Evolutionary conservation across 2,113 vertebrate genomes (phyloP).

Genomic region (Mastomys natalensis): DNA sequence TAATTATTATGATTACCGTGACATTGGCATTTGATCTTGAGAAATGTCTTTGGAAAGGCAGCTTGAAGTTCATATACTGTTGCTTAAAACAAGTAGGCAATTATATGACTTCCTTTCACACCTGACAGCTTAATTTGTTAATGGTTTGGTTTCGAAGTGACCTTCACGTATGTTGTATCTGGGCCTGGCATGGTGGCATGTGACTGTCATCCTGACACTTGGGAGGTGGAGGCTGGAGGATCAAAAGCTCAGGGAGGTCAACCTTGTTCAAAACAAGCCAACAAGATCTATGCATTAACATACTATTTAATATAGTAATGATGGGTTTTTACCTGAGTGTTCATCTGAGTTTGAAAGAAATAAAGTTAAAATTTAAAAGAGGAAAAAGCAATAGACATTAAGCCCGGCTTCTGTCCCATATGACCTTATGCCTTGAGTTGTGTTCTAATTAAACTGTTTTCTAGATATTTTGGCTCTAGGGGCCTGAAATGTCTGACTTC

Average conservation of each 20-base stretch:
- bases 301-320: constrained; percentile 34
- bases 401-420: background rate
- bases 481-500: constrained; percentile 9
- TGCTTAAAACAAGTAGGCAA: constrained; percentile 38
- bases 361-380: constrained; percentile 41
- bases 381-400: constrained; percentile 5
- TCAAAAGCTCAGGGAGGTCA: background rate
- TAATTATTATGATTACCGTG: background rate
- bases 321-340: background rate
- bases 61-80: background rate
- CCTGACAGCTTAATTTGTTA: constrained; percentile 28
- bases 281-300: background rate
- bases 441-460: constrained; percentile 23
- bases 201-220: background rate
- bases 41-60: constrained; percentile 38
- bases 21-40: background rate
- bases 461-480: constrained; percentile 23
- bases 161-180: background rate
- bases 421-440: constrained; percentile 6
- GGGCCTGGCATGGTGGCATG: background rate
- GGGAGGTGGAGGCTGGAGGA: background rate
- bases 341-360: constrained; percentile 31
- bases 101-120: constrained; percentile 53
- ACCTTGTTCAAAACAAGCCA: background rate
- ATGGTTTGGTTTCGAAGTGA: constrained; percentile 18